These are phyloP conservation scores for Holacanthella duospinosa DNA, from an alignment of 2,888 invertebrate species.

Conservation along the genomic window DNA sequence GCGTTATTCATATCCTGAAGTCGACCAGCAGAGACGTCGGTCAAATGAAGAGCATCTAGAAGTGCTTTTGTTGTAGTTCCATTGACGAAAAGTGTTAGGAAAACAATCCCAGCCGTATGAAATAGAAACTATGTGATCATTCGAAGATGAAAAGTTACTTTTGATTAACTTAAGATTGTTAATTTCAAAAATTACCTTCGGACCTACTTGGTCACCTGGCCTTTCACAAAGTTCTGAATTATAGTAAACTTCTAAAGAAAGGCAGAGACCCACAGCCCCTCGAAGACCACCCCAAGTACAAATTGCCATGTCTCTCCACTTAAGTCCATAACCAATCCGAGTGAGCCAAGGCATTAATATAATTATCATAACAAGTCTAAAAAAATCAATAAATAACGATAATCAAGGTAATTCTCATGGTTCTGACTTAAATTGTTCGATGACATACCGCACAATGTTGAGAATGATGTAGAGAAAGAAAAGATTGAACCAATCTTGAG, in stretches of 20 bases:
- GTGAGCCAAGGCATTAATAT: constrained; percentile 39
- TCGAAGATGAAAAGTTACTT: no score
- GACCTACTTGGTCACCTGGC: constrained; percentile 22
- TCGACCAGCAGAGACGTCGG: constrained; percentile 47
- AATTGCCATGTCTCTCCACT: constrained; percentile 50
- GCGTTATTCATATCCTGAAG: constrained; percentile 51
- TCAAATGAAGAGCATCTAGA: constrained; percentile 47
- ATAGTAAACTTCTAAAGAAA: constrained; percentile 49
- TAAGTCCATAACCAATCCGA: constrained; percentile 50
- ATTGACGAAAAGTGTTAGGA: constrained; percentile 50
- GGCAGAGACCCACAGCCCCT: constrained; percentile 51
- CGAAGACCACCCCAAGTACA: constrained; percentile 55
- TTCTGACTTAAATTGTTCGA: no score
- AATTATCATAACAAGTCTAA: neutral
- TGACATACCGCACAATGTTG: constrained; percentile 41
- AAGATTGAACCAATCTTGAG: constrained; percentile 46
- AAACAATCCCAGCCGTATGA: constrained; percentile 50
- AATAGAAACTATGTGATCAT: constrained; percentile 48
- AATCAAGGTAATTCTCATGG: no score
- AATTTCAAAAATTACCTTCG: no score
- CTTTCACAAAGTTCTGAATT: constrained; percentile 41
- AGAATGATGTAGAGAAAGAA: constrained; percentile 43
- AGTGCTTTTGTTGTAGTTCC: constrained; percentile 49
- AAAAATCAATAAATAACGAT: neutral
- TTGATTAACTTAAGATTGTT: no score